A percentile compares a stretch with the other conserved stretches of the same genome.
Conservation (phyloP, 2,888 invertebrate genomes). For the Eretmocerus hayati region DNA sequence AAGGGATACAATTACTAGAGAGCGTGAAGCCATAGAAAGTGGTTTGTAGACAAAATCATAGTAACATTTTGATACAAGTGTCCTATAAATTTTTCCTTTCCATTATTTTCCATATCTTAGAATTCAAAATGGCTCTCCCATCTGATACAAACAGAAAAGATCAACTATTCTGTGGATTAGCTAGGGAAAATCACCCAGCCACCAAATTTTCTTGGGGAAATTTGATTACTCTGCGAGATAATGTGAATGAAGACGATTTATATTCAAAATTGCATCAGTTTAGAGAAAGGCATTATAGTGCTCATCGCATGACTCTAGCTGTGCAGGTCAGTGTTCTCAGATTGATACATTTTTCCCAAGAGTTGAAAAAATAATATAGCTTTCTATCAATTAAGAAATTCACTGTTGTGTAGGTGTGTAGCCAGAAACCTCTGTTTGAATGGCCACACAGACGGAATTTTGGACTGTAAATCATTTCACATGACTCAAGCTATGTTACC, state of each 20-base stretch:
- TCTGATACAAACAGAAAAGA: slow-evolving; percentile 70
- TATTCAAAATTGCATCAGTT: slow-evolving; percentile 68
- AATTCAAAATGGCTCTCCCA: slow-evolving; percentile 74
- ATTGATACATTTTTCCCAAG: background rate
- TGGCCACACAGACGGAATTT: too few relatives aligned
- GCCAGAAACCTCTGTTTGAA: too few relatives aligned
- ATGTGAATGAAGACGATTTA: slow-evolving; percentile 60
- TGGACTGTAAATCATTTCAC: background rate
- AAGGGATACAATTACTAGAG: slow-evolving; percentile 76
- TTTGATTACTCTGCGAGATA: slow-evolving; percentile 62
- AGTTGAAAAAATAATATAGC: background rate
- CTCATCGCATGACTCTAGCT: slow-evolving; percentile 80
- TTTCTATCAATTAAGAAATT: too few relatives aligned
- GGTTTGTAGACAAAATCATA: slow-evolving; percentile 47
- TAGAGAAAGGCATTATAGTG: slow-evolving; percentile 71
- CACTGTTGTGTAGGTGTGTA: too few relatives aligned
- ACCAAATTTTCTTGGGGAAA: slow-evolving; percentile 83
- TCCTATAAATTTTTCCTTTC: slow-evolving; percentile 1
- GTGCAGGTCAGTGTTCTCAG: slow-evolving; percentile 51
- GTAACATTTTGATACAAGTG: background rate
- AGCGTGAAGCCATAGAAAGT: slow-evolving; percentile 81
- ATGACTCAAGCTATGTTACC: too few relatives aligned
- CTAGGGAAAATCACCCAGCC: slow-evolving; percentile 64
- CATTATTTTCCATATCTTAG: slow-evolving; percentile 44
- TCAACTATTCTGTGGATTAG: slow-evolving; percentile 66